These are phyloP conservation scores for Amphipoea oculea DNA, from an alignment of 2,888 invertebrate species.

Conservation along the genomic window DNA sequence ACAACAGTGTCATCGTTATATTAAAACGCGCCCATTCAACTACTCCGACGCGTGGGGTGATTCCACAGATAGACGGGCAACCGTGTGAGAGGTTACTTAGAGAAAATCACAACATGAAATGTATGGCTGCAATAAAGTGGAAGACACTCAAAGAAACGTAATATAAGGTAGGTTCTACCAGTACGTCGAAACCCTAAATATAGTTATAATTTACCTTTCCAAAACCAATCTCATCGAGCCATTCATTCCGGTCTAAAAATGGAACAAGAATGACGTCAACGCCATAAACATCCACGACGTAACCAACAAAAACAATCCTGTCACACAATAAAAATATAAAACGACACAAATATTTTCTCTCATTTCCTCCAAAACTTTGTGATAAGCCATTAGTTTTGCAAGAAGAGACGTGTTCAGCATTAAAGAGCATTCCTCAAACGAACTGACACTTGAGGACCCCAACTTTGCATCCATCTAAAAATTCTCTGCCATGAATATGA, in stretches of 20 bases:
- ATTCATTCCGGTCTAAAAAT: not conserved
- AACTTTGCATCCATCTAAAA: conserved; percentile 61
- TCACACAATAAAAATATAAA: conserved; percentile 58
- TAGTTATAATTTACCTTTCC: not conserved
- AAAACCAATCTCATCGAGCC: conserved; percentile 42
- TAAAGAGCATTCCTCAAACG: conserved; percentile 60
- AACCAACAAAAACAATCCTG: conserved; percentile 48
- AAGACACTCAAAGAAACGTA: not conserved
- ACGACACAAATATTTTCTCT: conserved; percentile 65
- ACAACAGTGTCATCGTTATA: too few species aligned
- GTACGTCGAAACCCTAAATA: not conserved
- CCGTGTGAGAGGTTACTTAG: not conserved
- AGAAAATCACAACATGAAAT: not conserved
- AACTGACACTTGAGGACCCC: conserved; percentile 53
- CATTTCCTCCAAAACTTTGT: conserved; percentile 66
- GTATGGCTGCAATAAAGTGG: not conserved
- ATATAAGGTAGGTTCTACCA: not conserved
- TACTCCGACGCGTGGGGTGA: too few species aligned
- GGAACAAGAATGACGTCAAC: conserved; percentile 31
- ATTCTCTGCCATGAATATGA: conserved; percentile 50
- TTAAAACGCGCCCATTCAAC: too few species aligned
- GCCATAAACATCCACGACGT: conserved; percentile 44
- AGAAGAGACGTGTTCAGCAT: conserved; percentile 69
- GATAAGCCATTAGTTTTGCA: conserved; percentile 75
- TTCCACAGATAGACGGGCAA: too few species aligned